Evolutionary conservation across 2,797 vertebrate species (phyloP).

Genomic region (Pachyuromys duprasi): DNA sequence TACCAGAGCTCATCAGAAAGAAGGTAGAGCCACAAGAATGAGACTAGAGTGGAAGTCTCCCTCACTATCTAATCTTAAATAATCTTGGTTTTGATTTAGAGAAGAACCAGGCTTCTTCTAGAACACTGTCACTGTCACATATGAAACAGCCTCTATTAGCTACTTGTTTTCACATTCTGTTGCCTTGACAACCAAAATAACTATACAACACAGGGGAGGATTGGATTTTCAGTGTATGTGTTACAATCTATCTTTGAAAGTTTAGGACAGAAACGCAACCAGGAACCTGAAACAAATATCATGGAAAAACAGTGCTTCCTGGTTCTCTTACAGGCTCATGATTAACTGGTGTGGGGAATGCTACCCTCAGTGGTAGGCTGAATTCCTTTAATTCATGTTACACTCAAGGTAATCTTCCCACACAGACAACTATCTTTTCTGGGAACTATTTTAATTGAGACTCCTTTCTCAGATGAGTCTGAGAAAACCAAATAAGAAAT

Average conservation of each 20-base stretch:
- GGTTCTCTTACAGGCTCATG: background rate
- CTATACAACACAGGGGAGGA: too few relatives aligned
- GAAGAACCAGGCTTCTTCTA: background rate
- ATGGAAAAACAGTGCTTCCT: background rate
- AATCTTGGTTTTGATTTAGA: background rate
- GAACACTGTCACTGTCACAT: too few relatives aligned
- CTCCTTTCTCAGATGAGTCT: background rate
- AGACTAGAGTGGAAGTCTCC: background rate
- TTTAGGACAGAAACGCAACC: background rate
- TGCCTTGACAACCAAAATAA: background rate
- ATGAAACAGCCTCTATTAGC: background rate
- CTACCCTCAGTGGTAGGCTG: too few relatives aligned
- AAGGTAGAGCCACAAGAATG: background rate
- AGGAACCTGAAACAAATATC: background rate
- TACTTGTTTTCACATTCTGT: background rate
- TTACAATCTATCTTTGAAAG: background rate
- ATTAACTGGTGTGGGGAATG: background rate
- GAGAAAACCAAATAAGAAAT: background rate
- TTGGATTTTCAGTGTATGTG: background rate
- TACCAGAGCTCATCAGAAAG: background rate
- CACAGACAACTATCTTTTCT: background rate
- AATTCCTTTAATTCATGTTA: background rate
- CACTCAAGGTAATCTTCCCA: background rate
- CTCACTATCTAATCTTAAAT: background rate
- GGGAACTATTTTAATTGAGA: background rate